A percentile compares a stretch with the other conserved stretches of the same genome.
These are phyloP conservation scores for Tragelaphus buxtoni DNA, from an alignment of 2,113 vertebrate genomes.

Conservation along the genomic window DNA sequence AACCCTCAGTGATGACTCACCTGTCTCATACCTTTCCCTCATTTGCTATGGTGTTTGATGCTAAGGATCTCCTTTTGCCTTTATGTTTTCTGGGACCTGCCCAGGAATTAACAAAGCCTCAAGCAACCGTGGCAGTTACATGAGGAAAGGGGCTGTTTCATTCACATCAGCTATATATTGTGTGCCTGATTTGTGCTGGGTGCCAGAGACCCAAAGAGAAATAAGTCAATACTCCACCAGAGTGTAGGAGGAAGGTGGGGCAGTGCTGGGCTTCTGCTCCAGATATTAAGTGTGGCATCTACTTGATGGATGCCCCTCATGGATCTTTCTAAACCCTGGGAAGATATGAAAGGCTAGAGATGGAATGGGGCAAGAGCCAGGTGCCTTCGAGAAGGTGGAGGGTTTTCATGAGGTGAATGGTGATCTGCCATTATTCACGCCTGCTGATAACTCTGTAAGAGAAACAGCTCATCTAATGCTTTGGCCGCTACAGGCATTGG, in stretches of 20 bases:
- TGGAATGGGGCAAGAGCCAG: background rate
- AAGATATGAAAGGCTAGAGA: background rate
- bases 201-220: background rate
- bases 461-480: background rate
- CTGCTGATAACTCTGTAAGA: background rate
- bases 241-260: background rate
- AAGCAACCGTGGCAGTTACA: background rate
- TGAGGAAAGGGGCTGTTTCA: background rate
- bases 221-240: background rate
- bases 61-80: background rate
- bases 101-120: background rate
- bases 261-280: background rate
- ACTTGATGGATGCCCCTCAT: accelerated
- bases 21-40: background rate
- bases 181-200: background rate
- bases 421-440: accelerated
- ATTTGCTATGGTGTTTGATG: background rate
- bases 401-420: background rate
- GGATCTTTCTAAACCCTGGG: background rate
- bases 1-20: background rate
- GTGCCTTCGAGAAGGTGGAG: background rate
- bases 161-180: background rate
- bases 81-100: background rate
- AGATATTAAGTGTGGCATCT: background rate
- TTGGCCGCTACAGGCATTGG: background rate